Percentiles rank a stretch among this genome's conserved stretches.
phyloP scores from a whole-genome alignment of 2,797 vertebrate genomes.

The Cirrhinus molitorella region DNA sequence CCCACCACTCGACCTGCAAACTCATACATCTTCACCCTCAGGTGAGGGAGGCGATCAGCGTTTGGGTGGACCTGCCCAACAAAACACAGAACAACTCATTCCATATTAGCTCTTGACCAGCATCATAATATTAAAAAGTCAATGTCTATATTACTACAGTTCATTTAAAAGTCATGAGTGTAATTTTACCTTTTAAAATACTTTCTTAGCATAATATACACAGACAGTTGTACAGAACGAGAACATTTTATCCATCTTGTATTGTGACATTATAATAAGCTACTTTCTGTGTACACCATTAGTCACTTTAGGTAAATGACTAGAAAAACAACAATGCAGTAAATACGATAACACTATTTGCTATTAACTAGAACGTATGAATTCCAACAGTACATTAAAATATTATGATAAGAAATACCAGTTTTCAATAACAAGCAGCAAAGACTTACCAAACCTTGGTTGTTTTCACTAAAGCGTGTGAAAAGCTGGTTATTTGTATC shows the following conservation, averaged over 20 bases:
- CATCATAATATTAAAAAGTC: background rate
- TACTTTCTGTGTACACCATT: background rate
- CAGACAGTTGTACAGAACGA: background rate
- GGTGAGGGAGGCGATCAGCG: slow-evolving; percentile 85
- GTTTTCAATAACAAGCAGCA: background rate
- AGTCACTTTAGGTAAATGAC: background rate
- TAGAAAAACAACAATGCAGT: background rate
- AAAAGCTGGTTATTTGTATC: slow-evolving; percentile 96
- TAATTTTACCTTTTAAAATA: slow-evolving; percentile 3
- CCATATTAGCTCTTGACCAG: background rate
- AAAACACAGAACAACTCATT: slow-evolving; percentile 4
- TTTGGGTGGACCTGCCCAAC: slow-evolving; percentile 92
- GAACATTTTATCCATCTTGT: background rate
- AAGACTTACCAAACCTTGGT: slow-evolving; percentile 90
- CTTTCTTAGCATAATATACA: background rate
- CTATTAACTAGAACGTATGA: background rate
- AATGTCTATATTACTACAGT: background rate
- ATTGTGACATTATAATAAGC: background rate
- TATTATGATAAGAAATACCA: background rate
- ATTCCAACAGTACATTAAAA: background rate
- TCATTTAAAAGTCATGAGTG: background rate
- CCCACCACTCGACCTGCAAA: slow-evolving; percentile 96
- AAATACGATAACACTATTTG: background rate
- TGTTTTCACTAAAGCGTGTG: slow-evolving; percentile 95
- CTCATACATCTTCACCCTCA: slow-evolving; percentile 94